phyloP scores from a whole-genome alignment of 2,797 vertebrate genomes.

The Clamator glandarius region DNA sequence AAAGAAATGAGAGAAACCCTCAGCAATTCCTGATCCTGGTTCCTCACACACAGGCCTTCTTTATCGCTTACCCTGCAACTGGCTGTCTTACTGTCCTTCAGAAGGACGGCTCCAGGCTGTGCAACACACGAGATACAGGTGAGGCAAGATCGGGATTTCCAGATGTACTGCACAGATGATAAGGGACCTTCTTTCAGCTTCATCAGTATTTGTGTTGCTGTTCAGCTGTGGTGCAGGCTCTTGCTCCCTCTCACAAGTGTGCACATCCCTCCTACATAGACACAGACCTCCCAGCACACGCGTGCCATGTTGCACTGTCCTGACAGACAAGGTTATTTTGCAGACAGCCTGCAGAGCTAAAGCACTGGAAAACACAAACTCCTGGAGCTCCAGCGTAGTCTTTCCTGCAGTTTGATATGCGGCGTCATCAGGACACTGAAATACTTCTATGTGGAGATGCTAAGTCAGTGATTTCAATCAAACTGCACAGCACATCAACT shows the following conservation, averaged over 20 bases:
- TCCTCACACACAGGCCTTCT: not conserved
- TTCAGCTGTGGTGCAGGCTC: not conserved
- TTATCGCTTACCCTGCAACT: not conserved
- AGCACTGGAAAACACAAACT: not conserved
- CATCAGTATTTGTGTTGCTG: rapidly evolving
- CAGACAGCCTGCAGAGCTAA: not conserved
- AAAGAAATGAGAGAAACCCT: not conserved
- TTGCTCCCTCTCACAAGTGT: rapidly evolving
- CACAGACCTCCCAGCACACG: not conserved
- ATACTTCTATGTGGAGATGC: not conserved
- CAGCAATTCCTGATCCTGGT: not conserved
- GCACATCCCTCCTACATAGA: not conserved
- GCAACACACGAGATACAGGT: rapidly evolving
- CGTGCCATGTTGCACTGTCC: rapidly evolving
- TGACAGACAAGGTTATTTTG: not conserved
- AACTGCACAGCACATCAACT: not conserved
- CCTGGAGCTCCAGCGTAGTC: not conserved
- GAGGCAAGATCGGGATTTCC: not conserved
- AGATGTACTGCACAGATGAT: not conserved
- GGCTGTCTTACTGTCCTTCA: not conserved
- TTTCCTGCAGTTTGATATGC: not conserved
- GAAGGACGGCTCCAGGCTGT: not conserved
- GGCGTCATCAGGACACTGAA: not conserved
- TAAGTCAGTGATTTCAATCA: not conserved
- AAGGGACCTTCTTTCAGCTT: not conserved